Conservation (phyloP, 2,113 vertebrate species). For the Silurus meridionalis region DNA sequence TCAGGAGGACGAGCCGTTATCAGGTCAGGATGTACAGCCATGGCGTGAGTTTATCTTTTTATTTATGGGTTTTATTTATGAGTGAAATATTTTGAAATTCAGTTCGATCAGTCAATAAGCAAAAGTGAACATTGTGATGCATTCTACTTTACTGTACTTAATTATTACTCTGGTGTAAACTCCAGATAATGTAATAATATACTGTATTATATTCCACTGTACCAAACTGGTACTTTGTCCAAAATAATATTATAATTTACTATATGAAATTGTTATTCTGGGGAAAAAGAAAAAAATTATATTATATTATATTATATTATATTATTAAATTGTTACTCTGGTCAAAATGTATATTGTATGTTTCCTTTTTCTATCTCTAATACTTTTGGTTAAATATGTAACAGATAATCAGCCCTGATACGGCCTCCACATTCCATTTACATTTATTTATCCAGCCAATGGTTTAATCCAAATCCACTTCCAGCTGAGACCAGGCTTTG, state of each 20-base stretch:
- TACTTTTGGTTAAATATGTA: not conserved
- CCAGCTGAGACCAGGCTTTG: not conserved
- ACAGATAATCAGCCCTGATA: not conserved
- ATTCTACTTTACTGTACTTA: not conserved
- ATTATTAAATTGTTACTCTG: too few species aligned
- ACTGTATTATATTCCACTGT: not conserved
- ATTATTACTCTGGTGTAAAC: not conserved
- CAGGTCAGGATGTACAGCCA: not conserved
- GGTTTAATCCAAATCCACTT: not conserved
- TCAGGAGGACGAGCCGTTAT: not conserved
- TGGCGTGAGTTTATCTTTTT: not conserved
- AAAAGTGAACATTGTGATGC: too few species aligned
- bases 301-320: too few species aligned
- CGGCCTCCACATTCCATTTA: not conserved
- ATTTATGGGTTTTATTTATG: not conserved
- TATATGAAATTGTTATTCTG: too few species aligned
- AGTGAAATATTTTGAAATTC: too few species aligned
- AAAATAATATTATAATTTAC: too few species aligned
- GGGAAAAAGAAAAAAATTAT: too few species aligned
- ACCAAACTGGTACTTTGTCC: too few species aligned
- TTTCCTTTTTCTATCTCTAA: not conserved
- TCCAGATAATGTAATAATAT: too few species aligned
- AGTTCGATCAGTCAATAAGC: too few species aligned
- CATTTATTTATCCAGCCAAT: not conserved
- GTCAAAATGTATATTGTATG: too few species aligned